These are phyloP conservation scores for Eupithecia inturbata DNA, from an alignment of 2,888 invertebrate species.

Conservation along the genomic window DNA sequence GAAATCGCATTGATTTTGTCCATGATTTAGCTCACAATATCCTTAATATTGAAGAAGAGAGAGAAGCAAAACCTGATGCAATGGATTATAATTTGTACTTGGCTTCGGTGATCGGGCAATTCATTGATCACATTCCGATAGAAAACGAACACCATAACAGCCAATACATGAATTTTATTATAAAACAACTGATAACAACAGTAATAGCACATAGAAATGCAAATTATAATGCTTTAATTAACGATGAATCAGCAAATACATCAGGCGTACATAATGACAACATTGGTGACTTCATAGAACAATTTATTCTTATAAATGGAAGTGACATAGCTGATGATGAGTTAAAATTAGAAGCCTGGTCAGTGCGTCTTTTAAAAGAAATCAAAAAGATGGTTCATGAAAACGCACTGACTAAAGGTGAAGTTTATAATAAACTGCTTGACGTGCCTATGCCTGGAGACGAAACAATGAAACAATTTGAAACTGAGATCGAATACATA, in stretches of 20 bases:
- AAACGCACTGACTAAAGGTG: constrained; percentile 47
- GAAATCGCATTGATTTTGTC: constrained; percentile 57
- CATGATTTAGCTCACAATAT: constrained; percentile 60
- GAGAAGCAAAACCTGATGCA: constrained; percentile 46
- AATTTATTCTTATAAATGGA: constrained; percentile 57
- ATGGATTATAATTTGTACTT: constrained; percentile 56
- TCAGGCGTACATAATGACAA: constrained; percentile 49
- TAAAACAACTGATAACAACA: constrained; percentile 50
- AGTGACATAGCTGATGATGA: constrained; percentile 60
- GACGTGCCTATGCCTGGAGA: constrained; percentile 50
- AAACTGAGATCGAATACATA: constrained; percentile 56
- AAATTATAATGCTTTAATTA: neutral
- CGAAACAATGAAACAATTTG: constrained; percentile 53
- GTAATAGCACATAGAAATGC: constrained; percentile 40
- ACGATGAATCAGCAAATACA: constrained; percentile 31
- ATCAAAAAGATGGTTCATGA: constrained; percentile 54
- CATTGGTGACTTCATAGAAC: constrained; percentile 59
- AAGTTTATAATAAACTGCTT: constrained; percentile 53
- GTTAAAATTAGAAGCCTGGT: constrained; percentile 61
- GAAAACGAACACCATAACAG: constrained; percentile 43
- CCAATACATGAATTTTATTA: constrained; percentile 44
- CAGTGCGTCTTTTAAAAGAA: constrained; percentile 57
- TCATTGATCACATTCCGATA: constrained; percentile 50
- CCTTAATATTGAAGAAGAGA: constrained; percentile 56
- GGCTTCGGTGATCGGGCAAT: constrained; percentile 49